These are phyloP conservation scores for Stegophylla sp. DNA, from an alignment of 2,888 invertebrate genomes.

Conservation along the genomic window DNA sequence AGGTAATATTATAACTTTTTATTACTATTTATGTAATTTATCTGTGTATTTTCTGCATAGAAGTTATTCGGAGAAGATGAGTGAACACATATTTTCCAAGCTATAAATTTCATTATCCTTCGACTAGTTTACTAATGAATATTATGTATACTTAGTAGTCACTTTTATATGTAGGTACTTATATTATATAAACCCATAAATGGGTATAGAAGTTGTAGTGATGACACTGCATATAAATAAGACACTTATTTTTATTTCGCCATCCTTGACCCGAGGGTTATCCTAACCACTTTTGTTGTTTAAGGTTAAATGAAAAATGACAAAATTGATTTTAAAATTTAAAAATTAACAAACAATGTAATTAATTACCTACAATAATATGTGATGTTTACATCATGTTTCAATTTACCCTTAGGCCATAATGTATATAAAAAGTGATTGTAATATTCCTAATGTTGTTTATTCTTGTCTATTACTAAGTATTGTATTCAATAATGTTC, in stretches of 20 bases:
- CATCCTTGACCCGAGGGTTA: conserved; percentile 36
- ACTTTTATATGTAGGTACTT: conserved; percentile 28
- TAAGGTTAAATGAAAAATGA: conserved; percentile 30
- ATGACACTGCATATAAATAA: conserved; percentile 35
- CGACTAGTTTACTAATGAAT: conserved; percentile 25
- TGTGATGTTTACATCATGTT: conserved; percentile 61
- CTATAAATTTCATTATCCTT: conserved; percentile 29
- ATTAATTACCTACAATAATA: conserved; percentile 26
- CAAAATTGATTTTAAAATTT: conserved; percentile 17
- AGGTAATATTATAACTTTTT: not conserved
- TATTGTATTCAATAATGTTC: not conserved
- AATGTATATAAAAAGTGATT: not conserved
- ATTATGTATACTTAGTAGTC: conserved; percentile 17
- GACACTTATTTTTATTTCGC: conserved; percentile 39
- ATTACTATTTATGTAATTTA: not conserved
- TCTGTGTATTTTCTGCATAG: too few species aligned
- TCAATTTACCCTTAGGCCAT: not conserved
- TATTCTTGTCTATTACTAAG: not conserved
- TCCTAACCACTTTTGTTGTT: conserved; percentile 8
- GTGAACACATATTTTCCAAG: not conserved
- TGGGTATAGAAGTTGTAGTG: conserved; percentile 26
- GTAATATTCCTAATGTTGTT: not conserved
- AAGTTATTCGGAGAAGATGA: not conserved
- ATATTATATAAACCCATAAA: conserved; percentile 45
- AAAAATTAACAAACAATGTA: conserved; percentile 18